Evolutionary conservation across 2,113 vertebrate genomes (phyloP).

Genomic region (Cynocephalus volans): DNA sequence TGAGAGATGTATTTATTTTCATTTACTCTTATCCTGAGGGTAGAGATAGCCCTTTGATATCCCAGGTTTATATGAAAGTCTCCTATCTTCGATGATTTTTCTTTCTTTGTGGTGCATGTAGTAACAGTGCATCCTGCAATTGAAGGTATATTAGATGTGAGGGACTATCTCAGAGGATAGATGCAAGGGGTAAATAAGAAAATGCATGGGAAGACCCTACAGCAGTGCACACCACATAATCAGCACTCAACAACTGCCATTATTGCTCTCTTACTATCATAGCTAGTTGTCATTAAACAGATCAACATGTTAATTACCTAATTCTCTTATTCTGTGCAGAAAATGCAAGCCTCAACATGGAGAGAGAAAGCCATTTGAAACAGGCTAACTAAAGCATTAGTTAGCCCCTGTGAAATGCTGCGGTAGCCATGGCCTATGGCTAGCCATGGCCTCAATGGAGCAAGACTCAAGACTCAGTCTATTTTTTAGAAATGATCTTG

Average conservation of each 20-base stretch:
- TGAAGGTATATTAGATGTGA: neutral
- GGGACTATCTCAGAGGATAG: neutral
- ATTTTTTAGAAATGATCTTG: constrained; percentile 45
- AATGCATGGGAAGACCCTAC: neutral
- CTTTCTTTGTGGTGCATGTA: neutral
- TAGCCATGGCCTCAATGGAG: neutral
- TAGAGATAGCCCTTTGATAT: neutral
- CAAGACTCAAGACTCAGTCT: neutral
- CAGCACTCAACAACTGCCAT: neutral
- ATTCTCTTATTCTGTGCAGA: neutral
- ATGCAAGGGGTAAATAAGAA: neutral
- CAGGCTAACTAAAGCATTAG: neutral
- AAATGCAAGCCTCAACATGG: neutral
- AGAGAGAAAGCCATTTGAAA: neutral
- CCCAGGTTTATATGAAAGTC: neutral
- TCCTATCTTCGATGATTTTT: neutral
- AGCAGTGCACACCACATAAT: fast-evolving
- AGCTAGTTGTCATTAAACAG: neutral
- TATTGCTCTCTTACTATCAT: neutral
- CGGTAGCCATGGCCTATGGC: neutral
- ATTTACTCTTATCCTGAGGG: neutral
- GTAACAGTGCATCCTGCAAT: neutral
- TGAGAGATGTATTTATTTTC: neutral
- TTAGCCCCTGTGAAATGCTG: too few species aligned
- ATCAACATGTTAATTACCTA: neutral